Conservation (phyloP, 1,140 invertebrate genomes). For the Trinorchestia longiramus region DNA sequence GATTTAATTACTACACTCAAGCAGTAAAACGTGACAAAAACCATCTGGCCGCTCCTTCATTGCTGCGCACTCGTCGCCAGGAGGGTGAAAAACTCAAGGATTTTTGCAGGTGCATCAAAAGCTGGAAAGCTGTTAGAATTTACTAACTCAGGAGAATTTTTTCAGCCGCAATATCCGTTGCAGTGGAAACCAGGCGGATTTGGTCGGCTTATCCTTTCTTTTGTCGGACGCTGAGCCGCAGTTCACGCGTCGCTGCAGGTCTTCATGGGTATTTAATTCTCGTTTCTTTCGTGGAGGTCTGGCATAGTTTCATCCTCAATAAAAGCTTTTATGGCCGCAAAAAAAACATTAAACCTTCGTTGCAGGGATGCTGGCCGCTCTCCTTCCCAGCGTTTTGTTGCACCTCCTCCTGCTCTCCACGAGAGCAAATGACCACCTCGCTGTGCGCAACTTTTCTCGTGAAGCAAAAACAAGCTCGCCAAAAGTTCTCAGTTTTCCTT, state of each 20-base stretch:
- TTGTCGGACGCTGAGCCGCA: background rate
- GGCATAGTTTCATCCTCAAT: conserved; percentile 35
- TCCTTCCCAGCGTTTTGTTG: background rate
- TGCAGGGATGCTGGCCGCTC: background rate
- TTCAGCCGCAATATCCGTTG: background rate
- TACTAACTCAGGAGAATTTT: background rate
- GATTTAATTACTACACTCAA: background rate
- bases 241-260: conserved; percentile 20
- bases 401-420: background rate
- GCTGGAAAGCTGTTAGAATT: background rate
- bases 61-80: background rate
- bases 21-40: background rate
- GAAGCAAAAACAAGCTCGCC: background rate
- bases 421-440: background rate
- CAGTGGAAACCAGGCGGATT: background rate
- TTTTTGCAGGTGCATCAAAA: background rate
- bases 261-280: conserved; percentile 40
- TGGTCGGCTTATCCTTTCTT: background rate
- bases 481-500: background rate
- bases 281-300: background rate
- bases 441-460: background rate
- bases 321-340: conserved; percentile 36
- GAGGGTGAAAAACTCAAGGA: background rate
- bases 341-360: conserved; percentile 6
- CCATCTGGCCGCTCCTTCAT: background rate